These are phyloP conservation scores for Tragelaphus buxtoni DNA, from an alignment of 2,113 vertebrate species.

Conservation along the genomic window DNA sequence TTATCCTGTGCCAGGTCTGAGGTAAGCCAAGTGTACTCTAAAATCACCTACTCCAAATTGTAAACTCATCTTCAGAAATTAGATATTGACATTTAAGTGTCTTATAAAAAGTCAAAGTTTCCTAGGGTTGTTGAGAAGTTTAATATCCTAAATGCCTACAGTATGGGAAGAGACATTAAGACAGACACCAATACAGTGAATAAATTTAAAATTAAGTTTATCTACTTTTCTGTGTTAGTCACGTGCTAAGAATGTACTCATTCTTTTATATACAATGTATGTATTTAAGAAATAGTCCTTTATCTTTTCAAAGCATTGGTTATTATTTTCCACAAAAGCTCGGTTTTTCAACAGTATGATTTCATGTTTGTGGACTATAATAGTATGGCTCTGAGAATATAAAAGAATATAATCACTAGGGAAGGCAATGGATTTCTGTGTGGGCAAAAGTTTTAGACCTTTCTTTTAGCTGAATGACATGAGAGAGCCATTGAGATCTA, in stretches of 20 bases:
- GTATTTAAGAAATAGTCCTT: constrained; percentile 15
- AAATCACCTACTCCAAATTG: constrained; percentile 35
- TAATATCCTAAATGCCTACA: not conserved
- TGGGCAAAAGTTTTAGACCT: constrained; percentile 18
- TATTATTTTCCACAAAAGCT: constrained; percentile 50
- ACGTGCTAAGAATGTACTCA: not conserved
- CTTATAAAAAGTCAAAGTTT: constrained; percentile 46
- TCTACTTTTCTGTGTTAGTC: not conserved
- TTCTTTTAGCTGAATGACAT: constrained; percentile 18
- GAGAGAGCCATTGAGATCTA: not conserved
- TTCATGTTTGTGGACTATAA: constrained; percentile 1
- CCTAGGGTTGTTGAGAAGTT: not conserved
- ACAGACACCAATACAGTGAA: not conserved
- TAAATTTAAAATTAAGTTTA: not conserved
- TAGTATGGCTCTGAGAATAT: constrained; percentile 18
- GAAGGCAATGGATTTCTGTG: constrained; percentile 10
- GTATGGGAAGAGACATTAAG: not conserved
- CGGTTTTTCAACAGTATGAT: constrained; percentile 20
- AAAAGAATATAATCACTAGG: constrained; percentile 20
- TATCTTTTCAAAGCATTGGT: constrained; percentile 35
- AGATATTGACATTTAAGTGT: not conserved
- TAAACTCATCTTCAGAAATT: constrained; percentile 59
- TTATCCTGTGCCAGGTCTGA: constrained; percentile 1
- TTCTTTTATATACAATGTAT: not conserved
- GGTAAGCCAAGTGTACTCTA: constrained; percentile 26